Base-by-base conservation (phyloP, 2,888 invertebrate species). In the Lepidocyrtoides sp. region DNA sequence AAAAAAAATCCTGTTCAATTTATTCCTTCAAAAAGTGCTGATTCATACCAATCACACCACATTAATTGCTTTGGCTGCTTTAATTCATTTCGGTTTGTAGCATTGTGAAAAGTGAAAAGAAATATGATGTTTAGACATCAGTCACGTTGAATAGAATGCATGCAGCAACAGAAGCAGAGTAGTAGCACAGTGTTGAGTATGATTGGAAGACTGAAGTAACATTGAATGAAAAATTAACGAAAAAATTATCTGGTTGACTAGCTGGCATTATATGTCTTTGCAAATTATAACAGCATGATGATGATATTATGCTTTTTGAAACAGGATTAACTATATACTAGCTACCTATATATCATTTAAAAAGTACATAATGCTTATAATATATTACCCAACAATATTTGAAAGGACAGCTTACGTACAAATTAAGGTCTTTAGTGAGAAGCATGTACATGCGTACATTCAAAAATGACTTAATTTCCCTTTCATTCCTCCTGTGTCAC, bases 291-390 rank as follows among this genome's bases (percentile, higher is more conserved):
- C 23, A 20, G 41, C 72, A n/a, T n/a, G n/a, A 48, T 75, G 26
- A 48, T 26, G 12, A 26, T 23, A n/a, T 36, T 54, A 79, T 57
- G 17, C 54, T 54, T 79, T 89, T 84, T 89, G 89, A 89, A 63
- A 83, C 77, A 89, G 84, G 89, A 89, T 89, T 89, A 89, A 89
- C n/a, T n/a, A n/a, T n/a, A n/a, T n/a, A n/a, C n/a, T n/a, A n/a
- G n/a, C n/a, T n/a, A n/a, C n/a, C n/a, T 69, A 66, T 51, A 66
- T 89, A 72, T 51, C 41, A 79, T 69, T 81, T 79, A n/a, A 51
- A 60, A 72, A 72, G 54, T 7, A 36, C 36, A 36, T 85, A 44
- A 63, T 66, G 75, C 72, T 44, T 36, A 36, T n/a, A n/a, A n/a
- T 54, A 32, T 48, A 82, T 89, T 83, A 36, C 89, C 32, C 36